Percentiles rank a stretch among this genome's conserved stretches.
phyloP scores from a whole-genome alignment of 2,888 invertebrate species.

The Phasia obesa region DNA sequence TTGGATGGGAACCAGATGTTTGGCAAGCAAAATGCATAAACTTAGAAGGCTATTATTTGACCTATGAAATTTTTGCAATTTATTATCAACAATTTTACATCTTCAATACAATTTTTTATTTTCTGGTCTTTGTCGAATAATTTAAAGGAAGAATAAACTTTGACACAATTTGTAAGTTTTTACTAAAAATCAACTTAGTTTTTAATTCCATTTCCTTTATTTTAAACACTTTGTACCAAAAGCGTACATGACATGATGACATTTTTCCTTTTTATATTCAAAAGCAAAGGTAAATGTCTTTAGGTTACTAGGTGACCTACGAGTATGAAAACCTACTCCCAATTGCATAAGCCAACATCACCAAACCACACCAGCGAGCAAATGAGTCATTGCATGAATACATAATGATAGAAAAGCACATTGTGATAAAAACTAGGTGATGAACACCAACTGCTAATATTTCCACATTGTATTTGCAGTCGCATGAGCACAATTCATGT shows the following conservation, averaged over 20 bases:
- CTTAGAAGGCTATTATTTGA: too few relatives aligned
- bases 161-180: too few relatives aligned
- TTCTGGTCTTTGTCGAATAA: too few relatives aligned
- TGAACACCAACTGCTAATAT: conserved; percentile 1
- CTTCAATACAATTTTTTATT: too few relatives aligned
- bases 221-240: background rate
- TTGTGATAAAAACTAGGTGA: conserved; percentile 29
- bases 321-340: conserved; percentile 12
- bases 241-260: background rate
- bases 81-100: too few relatives aligned
- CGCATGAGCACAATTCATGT: conserved; percentile 32
- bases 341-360: conserved; percentile 8
- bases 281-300: conserved; percentile 60
- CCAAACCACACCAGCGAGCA: background rate
- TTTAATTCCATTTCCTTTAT: background rate
- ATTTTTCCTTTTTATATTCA: conserved; percentile 26
- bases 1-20: too few relatives aligned
- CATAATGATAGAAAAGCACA: conserved; percentile 27
- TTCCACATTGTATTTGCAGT: conserved; percentile 18
- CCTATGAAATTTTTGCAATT: too few relatives aligned
- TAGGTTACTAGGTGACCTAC: conserved; percentile 66
- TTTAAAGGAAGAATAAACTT: too few relatives aligned
- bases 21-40: too few relatives aligned
- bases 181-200: background rate
- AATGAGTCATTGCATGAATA: background rate